Evolutionary conservation across 1,140 invertebrate species (phyloP).

Genomic region (Antheraea mylitta): DNA sequence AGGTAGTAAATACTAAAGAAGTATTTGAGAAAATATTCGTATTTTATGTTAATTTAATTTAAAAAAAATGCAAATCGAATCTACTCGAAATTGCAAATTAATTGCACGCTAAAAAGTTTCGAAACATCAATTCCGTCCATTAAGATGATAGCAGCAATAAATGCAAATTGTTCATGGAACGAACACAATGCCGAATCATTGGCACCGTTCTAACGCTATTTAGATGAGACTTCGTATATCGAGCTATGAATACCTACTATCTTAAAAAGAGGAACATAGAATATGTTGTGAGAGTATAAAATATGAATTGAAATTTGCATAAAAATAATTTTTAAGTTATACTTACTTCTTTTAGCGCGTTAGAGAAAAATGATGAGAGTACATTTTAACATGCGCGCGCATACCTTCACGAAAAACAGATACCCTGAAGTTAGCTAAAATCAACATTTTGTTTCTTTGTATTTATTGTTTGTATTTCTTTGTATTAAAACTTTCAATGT

Average conservation of each 20-base stretch:
- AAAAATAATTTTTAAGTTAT: background rate
- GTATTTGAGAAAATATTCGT: background rate
- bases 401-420: no score
- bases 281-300: background rate
- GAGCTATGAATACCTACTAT: background rate
- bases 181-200: slow-evolving; percentile 50
- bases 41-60: background rate
- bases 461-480: no score
- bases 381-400: no score
- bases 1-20: no score
- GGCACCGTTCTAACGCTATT: slow-evolving; percentile 43
- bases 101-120: slow-evolving; percentile 13
- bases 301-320: background rate
- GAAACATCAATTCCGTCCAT: slow-evolving; percentile 24
- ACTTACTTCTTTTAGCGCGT: no score
- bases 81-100: background rate
- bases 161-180: slow-evolving; percentile 55
- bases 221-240: slow-evolving; percentile 23
- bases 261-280: background rate
- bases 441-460: no score
- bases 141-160: slow-evolving; percentile 34
- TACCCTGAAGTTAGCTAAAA: no score
- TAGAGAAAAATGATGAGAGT: no score
- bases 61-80: background rate
- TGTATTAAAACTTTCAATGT: no score